Base-by-base conservation (phyloP, 2,888 invertebrate genomes). In the Campaea margaritaria region DNA sequence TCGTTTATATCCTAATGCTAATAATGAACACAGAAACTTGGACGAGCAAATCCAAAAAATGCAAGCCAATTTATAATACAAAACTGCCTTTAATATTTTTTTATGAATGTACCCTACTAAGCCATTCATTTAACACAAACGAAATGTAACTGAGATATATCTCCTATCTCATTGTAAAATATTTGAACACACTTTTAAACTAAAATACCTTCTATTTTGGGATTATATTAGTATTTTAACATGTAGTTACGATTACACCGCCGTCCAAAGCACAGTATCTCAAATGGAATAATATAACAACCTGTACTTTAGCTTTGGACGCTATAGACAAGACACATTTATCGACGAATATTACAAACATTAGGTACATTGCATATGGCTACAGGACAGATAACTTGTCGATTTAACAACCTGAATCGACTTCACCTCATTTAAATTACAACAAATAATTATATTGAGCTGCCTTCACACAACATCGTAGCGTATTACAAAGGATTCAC, bases 1-100 rank as follows among this genome's bases (percentile, higher is more conserved):
- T 42, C 16, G 43, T 67, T 73, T 75, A 63, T 69, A 70, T 56
- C 72, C 81, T 86, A 85, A 72, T 58, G 68, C 82, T 85, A 86
- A 74, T 74, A 76, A 82, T 89, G 89, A 90, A 91, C 89, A 90
- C 88, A 89, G 81, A 78, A 81, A 71, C 81, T 83, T 82, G 87
- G 87, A 86, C 81, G 73, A 68, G 73, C 76, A 76, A 76, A 82
- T 85, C 83, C 81, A 86, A 85, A 82, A 79, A 75, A 76, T 83
- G 77, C 79, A 81, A 81, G 75, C 79, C 75, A 78, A 65, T 56
- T 59, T 42, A 45, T 53, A 21, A 21, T 21, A 21, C 31, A 58
- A n/a, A n/a, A 41, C 56, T 58, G 56, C 53, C 46, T 38, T n/a
- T 47, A 47, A 44, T 41, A 15, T 45, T 38, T 36, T 3, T 31